These are phyloP conservation scores for Fratercula arctica DNA, from an alignment of 2,797 vertebrate species.

Conservation along the genomic window DNA sequence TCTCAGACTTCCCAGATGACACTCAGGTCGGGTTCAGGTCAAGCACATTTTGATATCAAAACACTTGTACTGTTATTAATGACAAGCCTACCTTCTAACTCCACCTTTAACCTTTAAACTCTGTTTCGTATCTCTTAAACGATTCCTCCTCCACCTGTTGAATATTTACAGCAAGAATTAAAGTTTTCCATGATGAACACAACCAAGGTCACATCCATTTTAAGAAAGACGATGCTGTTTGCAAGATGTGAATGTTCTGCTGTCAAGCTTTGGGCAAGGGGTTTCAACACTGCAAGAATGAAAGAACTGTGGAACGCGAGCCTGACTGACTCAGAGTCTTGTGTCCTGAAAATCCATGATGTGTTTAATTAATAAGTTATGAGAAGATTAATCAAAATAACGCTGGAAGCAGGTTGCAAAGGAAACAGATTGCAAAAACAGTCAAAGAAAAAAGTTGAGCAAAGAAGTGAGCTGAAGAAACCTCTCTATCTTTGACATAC, in stretches of 20 bases:
- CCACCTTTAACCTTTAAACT: not conserved
- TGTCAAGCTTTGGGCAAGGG: not conserved
- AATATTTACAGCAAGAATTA: not conserved
- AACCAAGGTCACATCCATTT: not conserved
- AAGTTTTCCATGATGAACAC: not conserved
- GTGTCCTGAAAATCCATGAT: not conserved
- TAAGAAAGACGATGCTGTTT: not conserved
- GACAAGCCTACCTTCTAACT: not conserved
- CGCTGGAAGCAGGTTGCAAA: not conserved
- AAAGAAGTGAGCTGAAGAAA: not conserved
- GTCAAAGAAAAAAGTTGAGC: not conserved
- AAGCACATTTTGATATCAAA: not conserved
- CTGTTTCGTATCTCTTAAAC: not conserved
- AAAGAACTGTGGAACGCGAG: not conserved
- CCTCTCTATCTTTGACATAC: not conserved
- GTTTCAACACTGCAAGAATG: not conserved
- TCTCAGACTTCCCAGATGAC: not conserved
- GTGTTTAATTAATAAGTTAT: not conserved
- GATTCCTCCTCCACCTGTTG: not conserved
- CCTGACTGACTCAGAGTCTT: not conserved
- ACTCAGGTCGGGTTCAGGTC: not conserved
- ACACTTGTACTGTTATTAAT: not conserved
- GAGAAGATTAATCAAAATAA: not conserved
- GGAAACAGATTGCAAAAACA: not conserved
- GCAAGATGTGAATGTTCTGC: not conserved